Percentiles rank a stretch among this genome's conserved stretches.
These are phyloP conservation scores for Tympanuchus pallidicinctus DNA, from an alignment of 2,113 vertebrate genomes.

Conservation along the genomic window DNA sequence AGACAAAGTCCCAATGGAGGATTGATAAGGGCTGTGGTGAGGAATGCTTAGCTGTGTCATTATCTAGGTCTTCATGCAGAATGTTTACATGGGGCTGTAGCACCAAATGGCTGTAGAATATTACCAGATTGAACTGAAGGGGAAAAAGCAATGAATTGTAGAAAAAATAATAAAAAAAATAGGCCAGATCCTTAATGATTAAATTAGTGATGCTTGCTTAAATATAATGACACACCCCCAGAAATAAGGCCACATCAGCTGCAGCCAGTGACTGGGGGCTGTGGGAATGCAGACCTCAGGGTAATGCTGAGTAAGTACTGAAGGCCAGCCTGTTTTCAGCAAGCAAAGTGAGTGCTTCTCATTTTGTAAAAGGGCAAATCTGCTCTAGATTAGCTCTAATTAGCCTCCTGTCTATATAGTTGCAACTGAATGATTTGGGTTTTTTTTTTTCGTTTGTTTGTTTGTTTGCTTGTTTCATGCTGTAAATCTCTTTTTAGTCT, in stretches of 20 bases:
- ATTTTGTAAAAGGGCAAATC: slow-evolving; percentile 37
- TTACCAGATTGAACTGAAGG: neutral
- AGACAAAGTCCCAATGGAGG: neutral
- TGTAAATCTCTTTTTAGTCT: slow-evolving; percentile 37
- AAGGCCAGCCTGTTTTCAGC: neutral
- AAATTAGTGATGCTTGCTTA: neutral
- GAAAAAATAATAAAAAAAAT: neutral
- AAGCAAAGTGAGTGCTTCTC: neutral
- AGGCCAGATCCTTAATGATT: neutral
- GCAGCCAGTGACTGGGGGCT: neutral
- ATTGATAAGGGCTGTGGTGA: slow-evolving; percentile 2
- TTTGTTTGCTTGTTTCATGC: neutral
- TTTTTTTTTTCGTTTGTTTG: neutral
- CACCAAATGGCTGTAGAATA: neutral
- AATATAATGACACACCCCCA: neutral
- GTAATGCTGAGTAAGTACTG: neutral
- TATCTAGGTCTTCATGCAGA: neutral
- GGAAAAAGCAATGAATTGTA: neutral
- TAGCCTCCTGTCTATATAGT: slow-evolving; percentile 39
- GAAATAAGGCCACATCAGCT: neutral
- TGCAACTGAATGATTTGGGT: neutral
- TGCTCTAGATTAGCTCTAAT: slow-evolving; percentile 49
- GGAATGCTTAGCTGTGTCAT: slow-evolving; percentile 4
- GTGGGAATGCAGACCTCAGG: neutral
- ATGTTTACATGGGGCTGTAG: neutral